These are phyloP conservation scores for Lycophotia porphyrea DNA, from an alignment of 2,888 invertebrate genomes.

Conservation along the genomic window DNA sequence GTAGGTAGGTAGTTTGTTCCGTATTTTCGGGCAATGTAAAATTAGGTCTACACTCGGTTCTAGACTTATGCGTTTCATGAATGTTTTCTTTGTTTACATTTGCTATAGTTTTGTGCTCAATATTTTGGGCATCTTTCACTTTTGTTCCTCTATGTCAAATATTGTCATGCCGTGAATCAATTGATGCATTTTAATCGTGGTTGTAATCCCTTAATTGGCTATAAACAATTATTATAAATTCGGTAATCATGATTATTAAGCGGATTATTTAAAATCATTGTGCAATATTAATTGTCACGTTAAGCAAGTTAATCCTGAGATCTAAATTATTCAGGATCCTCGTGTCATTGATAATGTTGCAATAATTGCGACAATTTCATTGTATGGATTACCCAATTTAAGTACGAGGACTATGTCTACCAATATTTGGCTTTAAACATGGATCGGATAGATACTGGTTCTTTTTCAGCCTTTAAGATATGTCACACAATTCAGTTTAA, in stretches of 20 bases:
- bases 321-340: not conserved
- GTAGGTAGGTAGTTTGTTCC: not conserved
- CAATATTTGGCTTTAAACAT: not conserved
- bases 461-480: not conserved
- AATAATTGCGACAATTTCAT: not conserved
- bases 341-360: not conserved
- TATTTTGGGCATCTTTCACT: not conserved
- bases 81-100: not conserved
- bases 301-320: not conserved
- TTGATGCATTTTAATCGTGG: not conserved
- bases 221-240: slow-evolving; percentile 5
- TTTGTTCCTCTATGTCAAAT: not conserved
- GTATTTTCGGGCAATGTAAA: not conserved
- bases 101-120: not conserved
- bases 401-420: not conserved
- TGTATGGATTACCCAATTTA: not conserved
- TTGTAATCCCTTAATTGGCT: slow-evolving; percentile 25
- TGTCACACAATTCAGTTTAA: not conserved
- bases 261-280: not conserved
- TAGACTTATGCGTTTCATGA: not conserved
- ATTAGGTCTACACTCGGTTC: slow-evolving; percentile 22
- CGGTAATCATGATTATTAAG: slow-evolving; percentile 7
- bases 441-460: not conserved
- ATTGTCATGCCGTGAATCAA: not conserved
- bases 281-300: not conserved